Evolutionary conservation across 2,888 invertebrate species (phyloP).

Genomic region (Phaonia tiefii): DNA sequence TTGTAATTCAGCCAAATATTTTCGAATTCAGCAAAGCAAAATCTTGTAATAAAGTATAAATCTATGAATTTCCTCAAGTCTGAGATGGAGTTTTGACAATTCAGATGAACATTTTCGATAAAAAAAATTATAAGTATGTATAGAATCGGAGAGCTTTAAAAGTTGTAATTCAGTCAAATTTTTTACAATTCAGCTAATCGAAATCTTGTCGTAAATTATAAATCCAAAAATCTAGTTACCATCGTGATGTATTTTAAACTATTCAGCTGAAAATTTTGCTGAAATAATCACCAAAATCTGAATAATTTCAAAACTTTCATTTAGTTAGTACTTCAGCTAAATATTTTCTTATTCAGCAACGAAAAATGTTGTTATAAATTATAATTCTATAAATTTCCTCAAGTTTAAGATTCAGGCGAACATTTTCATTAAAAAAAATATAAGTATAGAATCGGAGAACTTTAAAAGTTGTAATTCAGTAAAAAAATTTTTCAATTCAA

Average conservation of each 20-base stretch:
- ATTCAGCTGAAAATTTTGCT: background rate
- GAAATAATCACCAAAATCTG: background rate
- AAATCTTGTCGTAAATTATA: background rate
- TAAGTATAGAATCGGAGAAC: too few species aligned
- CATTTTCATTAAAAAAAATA: background rate
- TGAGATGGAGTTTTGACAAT: slow-evolving; percentile 3
- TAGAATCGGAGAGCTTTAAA: too few species aligned
- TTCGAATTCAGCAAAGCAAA: background rate
- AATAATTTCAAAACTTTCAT: slow-evolving; percentile 5
- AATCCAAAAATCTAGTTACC: too few species aligned
- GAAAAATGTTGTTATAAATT: background rate
- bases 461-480: background rate
- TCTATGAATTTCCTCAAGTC: background rate
- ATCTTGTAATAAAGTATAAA: background rate
- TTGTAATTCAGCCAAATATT: slow-evolving; percentile 38
- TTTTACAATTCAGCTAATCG: slow-evolving; percentile 7
- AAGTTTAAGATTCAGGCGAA: background rate
- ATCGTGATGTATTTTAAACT: background rate
- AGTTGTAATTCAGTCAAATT: background rate
- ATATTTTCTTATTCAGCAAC: slow-evolving; percentile 3
- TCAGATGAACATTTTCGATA: background rate
- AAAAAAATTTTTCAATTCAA: slow-evolving; percentile 10
- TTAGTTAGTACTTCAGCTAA: slow-evolving; percentile 41
- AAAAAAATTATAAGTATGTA: background rate
- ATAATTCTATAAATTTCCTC: background rate